Percentiles rank a stretch among this genome's conserved stretches.
These are phyloP conservation scores for Caligus rogercresseyi DNA, from an alignment of 1,140 invertebrate species.

Conservation along the genomic window DNA sequence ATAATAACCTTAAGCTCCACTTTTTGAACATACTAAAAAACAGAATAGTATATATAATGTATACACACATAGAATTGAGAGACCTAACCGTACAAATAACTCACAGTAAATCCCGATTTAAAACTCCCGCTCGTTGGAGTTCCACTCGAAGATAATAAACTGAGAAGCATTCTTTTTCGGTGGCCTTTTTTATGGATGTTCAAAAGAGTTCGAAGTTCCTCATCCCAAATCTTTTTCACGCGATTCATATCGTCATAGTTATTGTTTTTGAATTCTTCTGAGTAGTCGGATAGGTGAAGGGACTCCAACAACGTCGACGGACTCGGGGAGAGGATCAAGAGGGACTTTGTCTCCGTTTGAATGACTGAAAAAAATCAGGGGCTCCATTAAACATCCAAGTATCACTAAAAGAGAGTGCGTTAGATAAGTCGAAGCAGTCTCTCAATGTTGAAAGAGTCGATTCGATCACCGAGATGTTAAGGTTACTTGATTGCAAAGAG, in stretches of 20 bases:
- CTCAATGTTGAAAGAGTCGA: too few species aligned
- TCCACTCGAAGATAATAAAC: constrained; percentile 38
- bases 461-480: too few species aligned
- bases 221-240: constrained; percentile 68
- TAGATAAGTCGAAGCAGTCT: background rate
- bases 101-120: background rate
- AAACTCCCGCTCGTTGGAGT: background rate
- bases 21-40: too few species aligned
- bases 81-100: too few species aligned
- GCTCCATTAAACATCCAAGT: background rate
- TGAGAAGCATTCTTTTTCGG: constrained; percentile 65
- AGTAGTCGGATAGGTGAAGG: background rate
- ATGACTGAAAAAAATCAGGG: background rate
- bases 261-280: constrained; percentile 32
- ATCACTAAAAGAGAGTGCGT: background rate
- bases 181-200: constrained; percentile 79
- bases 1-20: too few species aligned
- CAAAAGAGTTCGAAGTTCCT: constrained; percentile 69
- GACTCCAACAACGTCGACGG: background rate
- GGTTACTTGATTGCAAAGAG: too few species aligned
- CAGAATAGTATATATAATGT: too few species aligned
- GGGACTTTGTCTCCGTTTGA: background rate
- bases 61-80: too few species aligned
- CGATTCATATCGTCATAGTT: constrained; percentile 76
- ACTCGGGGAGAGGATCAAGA: background rate